phyloP scores from a whole-genome alignment of 2,797 vertebrate genomes.

The Geotria australis region DNA sequence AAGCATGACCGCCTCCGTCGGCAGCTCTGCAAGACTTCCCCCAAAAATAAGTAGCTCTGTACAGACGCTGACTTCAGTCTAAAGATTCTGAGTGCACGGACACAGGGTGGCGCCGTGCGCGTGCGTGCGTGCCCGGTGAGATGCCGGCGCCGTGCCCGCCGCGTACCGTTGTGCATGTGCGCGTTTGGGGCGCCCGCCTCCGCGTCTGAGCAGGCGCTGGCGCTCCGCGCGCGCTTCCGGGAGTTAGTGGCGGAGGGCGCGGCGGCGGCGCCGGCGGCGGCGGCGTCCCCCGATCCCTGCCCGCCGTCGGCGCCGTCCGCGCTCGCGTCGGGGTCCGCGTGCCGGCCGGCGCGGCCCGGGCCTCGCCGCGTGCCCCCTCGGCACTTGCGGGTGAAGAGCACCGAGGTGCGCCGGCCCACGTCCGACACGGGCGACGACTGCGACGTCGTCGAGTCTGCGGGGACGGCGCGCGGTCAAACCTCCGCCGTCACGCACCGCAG shows the following conservation, averaged over 20 bases:
- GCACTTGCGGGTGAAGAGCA: conserved; percentile 40
- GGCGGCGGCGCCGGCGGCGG: conserved; percentile 6
- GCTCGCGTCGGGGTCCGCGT: no score
- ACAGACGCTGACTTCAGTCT: no score
- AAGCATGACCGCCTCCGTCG: no score
- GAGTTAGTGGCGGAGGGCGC: conserved; percentile 15
- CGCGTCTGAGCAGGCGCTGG: conserved; percentile 49
- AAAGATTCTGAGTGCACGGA: no score
- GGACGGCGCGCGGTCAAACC: no score
- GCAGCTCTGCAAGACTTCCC: no score
- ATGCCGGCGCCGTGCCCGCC: no score
- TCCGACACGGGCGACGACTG: conserved; percentile 61
- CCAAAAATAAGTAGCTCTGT: no score
- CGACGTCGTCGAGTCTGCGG: conserved; percentile 15
- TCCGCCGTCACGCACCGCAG: no score
- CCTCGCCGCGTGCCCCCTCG: conserved; percentile 25
- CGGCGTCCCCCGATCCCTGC: conserved; percentile 30
- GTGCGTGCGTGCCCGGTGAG: no score
- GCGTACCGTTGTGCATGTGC: conserved; percentile 42
- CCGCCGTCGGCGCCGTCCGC: conserved; percentile 6
- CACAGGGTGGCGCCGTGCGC: no score
- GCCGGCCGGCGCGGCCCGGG: conserved; percentile 32
- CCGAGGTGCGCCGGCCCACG: conserved; percentile 80
- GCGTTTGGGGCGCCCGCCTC: conserved; percentile 62
- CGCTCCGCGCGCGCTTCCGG: conserved; percentile 54